Conservation (phyloP, 2,888 invertebrate genomes). For the Heliconius erato region DNA sequence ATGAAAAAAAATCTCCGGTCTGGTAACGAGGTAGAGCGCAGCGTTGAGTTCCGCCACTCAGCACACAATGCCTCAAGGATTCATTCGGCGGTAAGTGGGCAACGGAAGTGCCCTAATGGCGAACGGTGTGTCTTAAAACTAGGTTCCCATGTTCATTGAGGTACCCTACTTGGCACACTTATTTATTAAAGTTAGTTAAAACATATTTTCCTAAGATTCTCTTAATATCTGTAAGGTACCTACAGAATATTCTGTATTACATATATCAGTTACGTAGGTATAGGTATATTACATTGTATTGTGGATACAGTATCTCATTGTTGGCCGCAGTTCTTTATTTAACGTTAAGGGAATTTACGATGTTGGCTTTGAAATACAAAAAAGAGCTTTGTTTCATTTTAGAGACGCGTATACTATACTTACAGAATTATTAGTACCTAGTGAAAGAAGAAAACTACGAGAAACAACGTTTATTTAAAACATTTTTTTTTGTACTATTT, state of each 20-base stretch:
- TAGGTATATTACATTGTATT: background rate
- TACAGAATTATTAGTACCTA: background rate
- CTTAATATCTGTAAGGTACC: background rate
- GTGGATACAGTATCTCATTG: constrained; percentile 5
- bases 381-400: constrained; percentile 1
- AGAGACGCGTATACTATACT: background rate
- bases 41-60: too few relatives aligned
- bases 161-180: background rate
- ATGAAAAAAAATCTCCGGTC: background rate
- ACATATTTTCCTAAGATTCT: background rate
- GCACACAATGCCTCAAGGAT: too few relatives aligned
- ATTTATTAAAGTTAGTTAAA: background rate
- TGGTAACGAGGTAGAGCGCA: background rate
- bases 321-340: background rate
- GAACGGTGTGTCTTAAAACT: background rate
- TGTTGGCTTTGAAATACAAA: background rate
- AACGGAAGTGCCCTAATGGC: too few relatives aligned
- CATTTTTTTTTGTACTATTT: background rate
- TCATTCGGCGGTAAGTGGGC: too few relatives aligned
- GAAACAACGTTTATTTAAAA: background rate
- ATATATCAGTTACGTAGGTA: background rate
- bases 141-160: background rate
- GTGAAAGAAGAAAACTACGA: background rate
- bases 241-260: background rate
- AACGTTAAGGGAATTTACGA: background rate